Percentiles rank a stretch among this genome's conserved stretches.
Conservation (phyloP, 2,113 vertebrate genomes). For the Calonectris borealis region DNA sequence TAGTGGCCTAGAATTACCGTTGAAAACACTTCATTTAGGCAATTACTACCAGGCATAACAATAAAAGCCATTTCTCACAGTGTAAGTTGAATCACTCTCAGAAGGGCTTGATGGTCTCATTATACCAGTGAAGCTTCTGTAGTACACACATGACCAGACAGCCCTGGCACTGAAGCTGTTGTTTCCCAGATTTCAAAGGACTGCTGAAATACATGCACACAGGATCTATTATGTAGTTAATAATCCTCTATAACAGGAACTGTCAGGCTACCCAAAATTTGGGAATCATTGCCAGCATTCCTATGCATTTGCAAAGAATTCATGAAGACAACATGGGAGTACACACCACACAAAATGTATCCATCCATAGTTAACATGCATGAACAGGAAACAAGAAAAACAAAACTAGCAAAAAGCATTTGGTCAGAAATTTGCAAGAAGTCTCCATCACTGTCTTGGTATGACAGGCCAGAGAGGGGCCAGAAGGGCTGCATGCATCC, state of each 20-base stretch:
- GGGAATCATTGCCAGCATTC: background rate
- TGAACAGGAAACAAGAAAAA: background rate
- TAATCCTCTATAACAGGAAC: background rate
- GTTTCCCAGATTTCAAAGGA: background rate
- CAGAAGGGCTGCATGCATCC: background rate
- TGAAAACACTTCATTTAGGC: background rate
- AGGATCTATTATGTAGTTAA: background rate
- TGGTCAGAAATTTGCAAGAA: background rate
- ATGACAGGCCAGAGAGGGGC: background rate
- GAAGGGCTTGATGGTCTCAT: background rate
- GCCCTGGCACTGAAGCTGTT: background rate
- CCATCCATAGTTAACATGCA: background rate
- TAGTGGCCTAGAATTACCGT: background rate
- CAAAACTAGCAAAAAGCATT: background rate
- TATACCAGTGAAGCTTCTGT: background rate
- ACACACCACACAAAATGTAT: background rate
- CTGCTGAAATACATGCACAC: background rate
- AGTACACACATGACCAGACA: accelerated
- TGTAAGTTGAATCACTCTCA: background rate
- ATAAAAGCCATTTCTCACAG: background rate
- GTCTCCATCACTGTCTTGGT: background rate
- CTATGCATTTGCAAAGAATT: background rate
- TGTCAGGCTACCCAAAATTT: background rate
- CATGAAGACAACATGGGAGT: background rate
- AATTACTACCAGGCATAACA: background rate